Base-by-base conservation (phyloP, 2,797 vertebrate genomes). In the Karalla daura region DNA sequence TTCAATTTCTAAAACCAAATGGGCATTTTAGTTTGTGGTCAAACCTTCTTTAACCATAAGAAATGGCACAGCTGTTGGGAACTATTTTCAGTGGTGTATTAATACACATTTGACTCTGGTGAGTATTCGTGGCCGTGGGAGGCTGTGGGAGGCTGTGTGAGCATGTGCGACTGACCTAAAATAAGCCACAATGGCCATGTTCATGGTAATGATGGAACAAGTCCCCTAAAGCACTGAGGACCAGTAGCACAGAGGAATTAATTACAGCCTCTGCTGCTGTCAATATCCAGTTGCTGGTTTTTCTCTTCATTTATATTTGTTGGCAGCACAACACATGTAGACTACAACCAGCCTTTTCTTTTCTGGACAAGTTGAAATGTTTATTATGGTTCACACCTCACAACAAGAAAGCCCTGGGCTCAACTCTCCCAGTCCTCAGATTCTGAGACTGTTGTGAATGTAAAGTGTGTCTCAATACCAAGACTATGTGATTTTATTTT, bases 141-240 rank as follows among this genome's bases (percentile, higher is more conserved):
- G 1, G 2, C 3, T 40, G 47, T n/a, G n/a, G n/a, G n/a, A n/a
- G n/a, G n/a, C n/a, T n/a, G n/a, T n/a, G n/a, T n/a, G n/a, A n/a
- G n/a, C 37, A 28, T 18, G 6, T 21, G 17, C 13, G 24, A 55
- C 27, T 45, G 10, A 36, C 20, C 18, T 7, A 41, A 49, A 63
- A 51, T 68, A 41, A 64, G 47, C 21, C 25, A 6, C 27, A 28
- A 11, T n/a, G 21, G 41, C 47, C 14, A n/a, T 23, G 9, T 44
- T 28, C 2, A 30, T 35, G 5, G 8, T 50, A 12, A 53, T 56
- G 6, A 63, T 30, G 28, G n/a, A 39, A 39, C 3, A 43, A 14
- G 10, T 59, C 20, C 27, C 6, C 4, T 17, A 8, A 7, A 25
- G 17, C 7, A 33, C 3, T 21, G 8, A 30, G 9, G 49, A 8